Conservation (phyloP, 2,888 invertebrate genomes). For the Agrochola lychnidis region DNA sequence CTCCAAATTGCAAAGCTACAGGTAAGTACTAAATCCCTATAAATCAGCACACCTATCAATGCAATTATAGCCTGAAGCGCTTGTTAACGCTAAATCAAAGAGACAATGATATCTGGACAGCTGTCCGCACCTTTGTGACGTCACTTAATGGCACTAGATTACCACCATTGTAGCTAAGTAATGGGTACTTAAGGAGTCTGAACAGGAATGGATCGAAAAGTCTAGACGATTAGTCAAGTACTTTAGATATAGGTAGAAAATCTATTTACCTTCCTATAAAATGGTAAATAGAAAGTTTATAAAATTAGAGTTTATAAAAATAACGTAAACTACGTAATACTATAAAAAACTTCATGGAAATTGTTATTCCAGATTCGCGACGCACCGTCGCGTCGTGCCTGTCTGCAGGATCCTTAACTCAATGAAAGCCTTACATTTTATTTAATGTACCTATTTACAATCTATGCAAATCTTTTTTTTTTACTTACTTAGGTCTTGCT, state of each 20-base stretch:
- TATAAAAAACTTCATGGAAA: too few relatives aligned
- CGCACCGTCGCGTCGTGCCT: too few relatives aligned
- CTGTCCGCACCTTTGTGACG: conserved; percentile 53
- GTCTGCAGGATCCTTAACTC: too few relatives aligned
- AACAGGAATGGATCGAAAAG: background rate
- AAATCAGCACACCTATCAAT: background rate
- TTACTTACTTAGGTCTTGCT: background rate
- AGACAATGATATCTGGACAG: conserved; percentile 47
- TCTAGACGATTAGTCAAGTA: conserved; percentile 25
- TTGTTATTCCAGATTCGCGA: too few relatives aligned
- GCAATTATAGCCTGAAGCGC: conserved; percentile 7
- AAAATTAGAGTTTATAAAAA: background rate
- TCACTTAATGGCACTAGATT: conserved; percentile 46
- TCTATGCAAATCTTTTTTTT: background rate
- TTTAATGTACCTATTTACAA: background rate
- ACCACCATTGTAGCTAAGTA: conserved; percentile 46
- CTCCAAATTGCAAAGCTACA: background rate
- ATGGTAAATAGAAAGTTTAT: background rate
- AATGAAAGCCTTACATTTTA: background rate
- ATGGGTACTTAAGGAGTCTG: conserved; percentile 43
- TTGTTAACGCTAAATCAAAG: conserved; percentile 47
- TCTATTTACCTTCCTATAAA: background rate
- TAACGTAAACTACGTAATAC: too few relatives aligned
- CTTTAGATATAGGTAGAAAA: background rate
- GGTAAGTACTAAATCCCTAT: background rate